Base-by-base conservation (phyloP, 2,113 vertebrate genomes). In the Oreochromis spilurus region DNA sequence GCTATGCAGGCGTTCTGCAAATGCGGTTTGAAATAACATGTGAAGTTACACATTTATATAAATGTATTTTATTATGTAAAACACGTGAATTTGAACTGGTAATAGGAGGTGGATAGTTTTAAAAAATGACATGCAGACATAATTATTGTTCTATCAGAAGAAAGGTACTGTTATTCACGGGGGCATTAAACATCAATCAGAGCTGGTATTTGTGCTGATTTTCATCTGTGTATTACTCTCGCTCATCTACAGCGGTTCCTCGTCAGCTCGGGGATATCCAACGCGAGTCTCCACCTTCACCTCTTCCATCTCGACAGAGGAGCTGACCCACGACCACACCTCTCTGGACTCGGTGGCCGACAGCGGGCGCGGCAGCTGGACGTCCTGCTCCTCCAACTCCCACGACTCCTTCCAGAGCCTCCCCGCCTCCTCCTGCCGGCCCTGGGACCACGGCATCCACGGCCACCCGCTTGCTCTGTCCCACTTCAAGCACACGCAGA, bases 281-380 rank as follows among this genome's bases (percentile, higher is more conserved):
- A 86, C 93, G 31, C 96, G 96, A 77, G 96, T 91, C 65, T 91
- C 96, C 89, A 93, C 96, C 13, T 97, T 98, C 89, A 93, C 96
- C 2, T 96, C 97, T 50, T 97, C 97, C 82, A 60, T 96, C 95
- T 98, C 97, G 70, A 97, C 84, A 0, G 98, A 99, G 90, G 98
- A 99, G 96, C 97, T 98, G 93, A 96, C 96, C 81, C 97, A 97
- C 0, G 98, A 99, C n/a, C 97, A 97, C 40, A 84, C 96, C 84
- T 95, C 92, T 0, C 85, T 97, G 9, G 98, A 98, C 93, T 96
- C 97, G 0, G 95, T 94, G 43, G 97, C 95, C 0, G 98, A 99
- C 84, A 99, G 98, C 14, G 98, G 98, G 53, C 97, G 98, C 16
- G 98, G 98, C 62, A 99, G 98, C 95, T 99, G 98, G 98, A 99